Percentiles rank a stretch among this genome's conserved stretches.
phyloP scores from a whole-genome alignment of 2,797 vertebrate genomes.

The Arctocebus calabarensis region DNA sequence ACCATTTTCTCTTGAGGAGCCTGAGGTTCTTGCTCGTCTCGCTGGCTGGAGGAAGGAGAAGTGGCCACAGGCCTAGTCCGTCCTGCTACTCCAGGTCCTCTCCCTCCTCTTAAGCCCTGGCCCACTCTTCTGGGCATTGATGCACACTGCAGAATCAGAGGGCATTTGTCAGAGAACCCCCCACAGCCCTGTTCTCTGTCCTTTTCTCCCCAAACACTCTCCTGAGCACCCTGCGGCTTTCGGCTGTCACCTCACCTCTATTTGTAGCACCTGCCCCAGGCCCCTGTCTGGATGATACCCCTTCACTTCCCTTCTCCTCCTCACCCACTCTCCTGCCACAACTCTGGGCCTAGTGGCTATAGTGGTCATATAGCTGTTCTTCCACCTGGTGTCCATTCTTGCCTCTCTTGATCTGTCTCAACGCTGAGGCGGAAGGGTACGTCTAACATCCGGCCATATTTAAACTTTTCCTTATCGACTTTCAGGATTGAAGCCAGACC shows the following conservation, averaged over 20 bases:
- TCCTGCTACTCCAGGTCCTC: neutral
- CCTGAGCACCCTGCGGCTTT: fast-evolving
- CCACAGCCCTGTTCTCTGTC: neutral
- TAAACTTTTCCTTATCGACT: fast-evolving
- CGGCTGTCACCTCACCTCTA: neutral
- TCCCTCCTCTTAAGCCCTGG: neutral
- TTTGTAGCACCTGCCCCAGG: neutral
- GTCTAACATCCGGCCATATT: fast-evolving
- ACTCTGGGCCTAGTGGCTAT: neutral
- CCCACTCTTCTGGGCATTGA: no score
- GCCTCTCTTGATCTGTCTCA: neutral
- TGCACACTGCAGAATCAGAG: neutral
- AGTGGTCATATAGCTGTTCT: neutral
- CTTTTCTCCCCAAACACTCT: neutral
- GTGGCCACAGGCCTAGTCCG: neutral
- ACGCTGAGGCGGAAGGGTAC: fast-evolving
- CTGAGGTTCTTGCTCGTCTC: neutral
- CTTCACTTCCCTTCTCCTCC: neutral
- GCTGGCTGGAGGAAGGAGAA: neutral
- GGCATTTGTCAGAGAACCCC: fast-evolving
- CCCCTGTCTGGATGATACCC: neutral
- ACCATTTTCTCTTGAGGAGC: neutral
- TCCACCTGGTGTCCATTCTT: neutral
- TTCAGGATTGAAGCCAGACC: neutral
- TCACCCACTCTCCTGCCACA: neutral